Evolutionary conservation across 2,888 invertebrate genomes (phyloP).

Genomic region (Drosophila ochracea): DNA sequence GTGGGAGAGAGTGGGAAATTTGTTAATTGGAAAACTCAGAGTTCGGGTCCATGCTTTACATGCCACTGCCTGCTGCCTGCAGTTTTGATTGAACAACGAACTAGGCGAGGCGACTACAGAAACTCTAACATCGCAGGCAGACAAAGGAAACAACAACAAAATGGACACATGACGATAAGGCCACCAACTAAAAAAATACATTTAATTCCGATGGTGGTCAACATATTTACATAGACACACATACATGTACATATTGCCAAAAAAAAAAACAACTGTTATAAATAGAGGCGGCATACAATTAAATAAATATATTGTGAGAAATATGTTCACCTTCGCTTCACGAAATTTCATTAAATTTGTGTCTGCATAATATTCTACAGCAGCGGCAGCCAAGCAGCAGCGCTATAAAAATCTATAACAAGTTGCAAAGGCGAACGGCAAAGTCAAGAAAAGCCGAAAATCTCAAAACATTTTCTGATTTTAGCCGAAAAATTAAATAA

Average conservation of each 20-base stretch:
- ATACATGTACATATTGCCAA: not conserved
- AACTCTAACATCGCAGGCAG: not conserved
- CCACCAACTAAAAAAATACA: slow-evolving; percentile 5
- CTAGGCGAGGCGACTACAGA: slow-evolving; percentile 12
- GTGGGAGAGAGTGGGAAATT: not conserved
- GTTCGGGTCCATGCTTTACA: not conserved
- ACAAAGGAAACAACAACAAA: not conserved
- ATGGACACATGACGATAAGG: not conserved
- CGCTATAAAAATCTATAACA: slow-evolving; percentile 23
- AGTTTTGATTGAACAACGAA: slow-evolving; percentile 25
- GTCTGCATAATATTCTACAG: slow-evolving; percentile 16
- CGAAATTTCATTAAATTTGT: slow-evolving; percentile 14
- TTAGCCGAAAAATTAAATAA: slow-evolving; percentile 12
- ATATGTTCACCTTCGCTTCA: slow-evolving; percentile 28
- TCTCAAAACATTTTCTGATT: slow-evolving; percentile 14
- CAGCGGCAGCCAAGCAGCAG: slow-evolving; percentile 3
- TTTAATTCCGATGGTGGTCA: slow-evolving; percentile 7
- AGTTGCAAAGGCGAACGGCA: slow-evolving; percentile 8
- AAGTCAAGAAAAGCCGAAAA: slow-evolving; percentile 15
- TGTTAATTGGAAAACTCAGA: not conserved
- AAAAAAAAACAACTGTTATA: slow-evolving; percentile 19
- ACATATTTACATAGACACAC: not conserved
- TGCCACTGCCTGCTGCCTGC: slow-evolving; percentile 4
- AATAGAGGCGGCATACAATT: slow-evolving; percentile 29
- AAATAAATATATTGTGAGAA: slow-evolving; percentile 7